Conservation (phyloP, 2,113 vertebrate species). For the Apistogramma diplotaenia region DNA sequence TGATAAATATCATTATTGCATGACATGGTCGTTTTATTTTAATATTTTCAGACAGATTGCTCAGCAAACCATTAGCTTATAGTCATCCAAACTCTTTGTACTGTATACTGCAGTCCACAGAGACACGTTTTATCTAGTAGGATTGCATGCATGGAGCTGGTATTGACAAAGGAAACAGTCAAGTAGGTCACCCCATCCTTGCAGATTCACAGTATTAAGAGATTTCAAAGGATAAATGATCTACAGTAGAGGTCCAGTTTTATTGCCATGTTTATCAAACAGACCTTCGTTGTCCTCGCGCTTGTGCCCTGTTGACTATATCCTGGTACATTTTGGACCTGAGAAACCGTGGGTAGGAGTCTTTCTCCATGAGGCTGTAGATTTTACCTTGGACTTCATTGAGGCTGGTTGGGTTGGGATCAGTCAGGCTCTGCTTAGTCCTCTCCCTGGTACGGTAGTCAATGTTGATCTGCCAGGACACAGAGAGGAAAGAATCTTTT, state of each 20-base stretch:
- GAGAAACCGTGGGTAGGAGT: conserved; percentile 96
- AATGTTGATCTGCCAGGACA: conserved; percentile 86
- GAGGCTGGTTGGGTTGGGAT: conserved; percentile 87
- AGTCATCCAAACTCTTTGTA: not conserved
- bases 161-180: conserved; percentile 44
- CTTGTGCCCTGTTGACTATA: conserved; percentile 85
- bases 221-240: conserved; percentile 29
- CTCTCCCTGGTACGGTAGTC: conserved; percentile 91
- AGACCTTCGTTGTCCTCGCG: conserved; percentile 83
- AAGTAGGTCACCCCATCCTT: conserved; percentile 18
- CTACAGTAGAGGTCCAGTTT: conserved; percentile 33
- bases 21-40: not conserved
- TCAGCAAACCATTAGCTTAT: conserved; percentile 11
- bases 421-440: conserved; percentile 88
- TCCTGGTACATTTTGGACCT: conserved; percentile 97
- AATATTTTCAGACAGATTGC: not conserved
- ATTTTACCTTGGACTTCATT: conserved; percentile 91
- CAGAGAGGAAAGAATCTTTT: conserved; percentile 8
- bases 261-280: conserved; percentile 72
- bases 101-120: not conserved
- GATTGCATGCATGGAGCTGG: conserved; percentile 57
- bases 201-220: conserved; percentile 66
- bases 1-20: not conserved
- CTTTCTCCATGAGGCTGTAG: conserved; percentile 97
- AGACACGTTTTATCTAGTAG: conserved; percentile 10